phyloP scores from a whole-genome alignment of 2,888 invertebrate species.

The Gymnocheta viridis region DNA sequence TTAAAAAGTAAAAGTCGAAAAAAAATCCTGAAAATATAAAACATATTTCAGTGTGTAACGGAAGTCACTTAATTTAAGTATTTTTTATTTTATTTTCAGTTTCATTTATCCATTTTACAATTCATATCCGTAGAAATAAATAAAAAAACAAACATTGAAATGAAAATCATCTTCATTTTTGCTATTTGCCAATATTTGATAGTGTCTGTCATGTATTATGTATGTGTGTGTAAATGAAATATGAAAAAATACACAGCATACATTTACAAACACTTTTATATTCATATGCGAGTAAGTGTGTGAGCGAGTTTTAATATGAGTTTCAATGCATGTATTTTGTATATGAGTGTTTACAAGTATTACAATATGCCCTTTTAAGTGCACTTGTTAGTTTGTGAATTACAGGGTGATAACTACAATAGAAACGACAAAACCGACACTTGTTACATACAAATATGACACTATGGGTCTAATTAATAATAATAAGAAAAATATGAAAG shows the following conservation, averaged over 20 bases:
- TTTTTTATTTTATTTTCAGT: constrained; percentile 50
- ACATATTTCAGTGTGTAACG: constrained; percentile 74
- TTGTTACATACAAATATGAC: not conserved
- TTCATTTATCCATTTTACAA: constrained; percentile 77
- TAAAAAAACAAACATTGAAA: constrained; percentile 20
- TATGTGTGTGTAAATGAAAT: not conserved
- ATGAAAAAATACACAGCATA: constrained; percentile 25
- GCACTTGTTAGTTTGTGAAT: constrained; percentile 66
- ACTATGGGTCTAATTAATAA: not conserved
- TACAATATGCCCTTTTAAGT: constrained; percentile 63
- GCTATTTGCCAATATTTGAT: constrained; percentile 60
- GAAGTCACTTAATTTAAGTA: constrained; percentile 80
- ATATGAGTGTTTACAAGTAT: constrained; percentile 34
- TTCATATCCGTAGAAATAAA: constrained; percentile 76
- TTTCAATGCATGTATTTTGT: not conserved
- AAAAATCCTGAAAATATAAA: constrained; percentile 5
- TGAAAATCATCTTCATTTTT: constrained; percentile 64
- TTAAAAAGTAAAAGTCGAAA: constrained; percentile 64
- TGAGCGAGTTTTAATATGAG: not conserved
- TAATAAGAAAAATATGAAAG: not conserved
- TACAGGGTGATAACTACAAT: constrained; percentile 56
- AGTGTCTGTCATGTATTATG: constrained; percentile 16
- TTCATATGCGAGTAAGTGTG: not conserved
- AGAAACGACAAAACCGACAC: constrained; percentile 36
- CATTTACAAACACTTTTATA: constrained; percentile 30